Evolutionary conservation across 2,113 vertebrate species (phyloP), one percentile per base, ranked within the genome.

Genomic region (Tinamus guttatus): DNA sequence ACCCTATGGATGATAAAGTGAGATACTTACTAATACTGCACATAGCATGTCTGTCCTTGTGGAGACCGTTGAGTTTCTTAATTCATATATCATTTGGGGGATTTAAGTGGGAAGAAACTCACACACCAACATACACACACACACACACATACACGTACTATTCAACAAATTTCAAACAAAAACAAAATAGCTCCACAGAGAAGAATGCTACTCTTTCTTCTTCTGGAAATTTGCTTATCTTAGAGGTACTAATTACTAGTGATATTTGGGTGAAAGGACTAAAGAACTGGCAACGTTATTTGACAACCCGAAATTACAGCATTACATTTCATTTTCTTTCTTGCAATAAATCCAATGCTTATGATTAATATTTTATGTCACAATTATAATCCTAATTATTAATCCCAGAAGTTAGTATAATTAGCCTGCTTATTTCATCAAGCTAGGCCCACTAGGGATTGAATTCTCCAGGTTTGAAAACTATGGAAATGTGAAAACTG

Each of bases 71-170:
- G 93, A 82, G 11, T 97, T 96, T 43, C 87, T 97, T 82, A 98
- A 95, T 88, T 98, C 96, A 3, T 99, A 97, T 75, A 98, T 98
- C 24, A 98, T 69, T 32, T 98, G 97, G 30, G 97, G 97, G 62
- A 98, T 95, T 95, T 98, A 98, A 24, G 97, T 98, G 25, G 97
- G 96, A 40, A 89, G 95, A 95, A 98, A 98, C 79, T 96, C 98
- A 65, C 15, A 28, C 52, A 54, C 24, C 51, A 52, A 27, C 27
- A 82, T 11, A 70, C 25, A 30, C 28, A 56, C 15, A 27, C 20
- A 43, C 20, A 30, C 4, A 11, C 5, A 15, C 2, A n/a, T 1
- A 9, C 11, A 17, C 11, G 8, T 7, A 34, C 15, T 49, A 2
- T 0, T 21, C 9, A 40, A 92, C 16, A 49, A 7, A 84, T 87